A percentile compares a stretch with the other conserved stretches of the same genome.
These are phyloP conservation scores for Caenorhabditis sp. DNA, from an alignment of 2,888 invertebrate genomes.

Conservation along the genomic window DNA sequence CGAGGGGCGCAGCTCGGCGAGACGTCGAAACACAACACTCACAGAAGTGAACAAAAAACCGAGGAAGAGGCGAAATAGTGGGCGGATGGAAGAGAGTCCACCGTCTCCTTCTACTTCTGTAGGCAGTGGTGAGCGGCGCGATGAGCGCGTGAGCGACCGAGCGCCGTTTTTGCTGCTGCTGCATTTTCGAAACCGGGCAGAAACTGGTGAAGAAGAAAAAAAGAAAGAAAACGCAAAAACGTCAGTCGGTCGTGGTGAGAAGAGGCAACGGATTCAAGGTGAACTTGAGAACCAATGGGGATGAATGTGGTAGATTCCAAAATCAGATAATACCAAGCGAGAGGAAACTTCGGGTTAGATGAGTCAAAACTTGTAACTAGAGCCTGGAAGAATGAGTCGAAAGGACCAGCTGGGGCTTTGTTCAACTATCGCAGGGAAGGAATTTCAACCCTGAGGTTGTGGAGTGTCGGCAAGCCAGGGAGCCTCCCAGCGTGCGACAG, in stretches of 20 bases:
- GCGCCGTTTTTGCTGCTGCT: constrained; percentile 7
- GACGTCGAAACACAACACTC: constrained; percentile 29
- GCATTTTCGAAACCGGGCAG: constrained; percentile 18
- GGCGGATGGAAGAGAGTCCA: not conserved
- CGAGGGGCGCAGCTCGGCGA: constrained; percentile 17
- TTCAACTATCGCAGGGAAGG: too few species aligned
- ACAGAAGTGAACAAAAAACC: constrained; percentile 32
- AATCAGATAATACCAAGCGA: too few species aligned
- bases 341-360: too few species aligned
- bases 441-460: not conserved
- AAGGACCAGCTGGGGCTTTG: too few species aligned
- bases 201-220: not conserved
- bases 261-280: not conserved
- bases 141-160: not conserved
- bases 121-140: constrained; percentile 3
- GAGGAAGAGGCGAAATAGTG: constrained; percentile 1
- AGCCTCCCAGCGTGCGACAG: too few species aligned
- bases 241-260: too few species aligned
- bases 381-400: too few species aligned
- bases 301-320: too few species aligned
- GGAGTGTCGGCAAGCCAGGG: not conserved
- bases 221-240: not conserved
- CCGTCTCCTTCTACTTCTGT: constrained; percentile 5
- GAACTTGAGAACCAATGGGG: too few species aligned
- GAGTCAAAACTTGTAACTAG: too few species aligned